phyloP scores from a whole-genome alignment of 30 jellyfish, hydroid and myxozoan genomes.

The Mastigias papua region DNA sequence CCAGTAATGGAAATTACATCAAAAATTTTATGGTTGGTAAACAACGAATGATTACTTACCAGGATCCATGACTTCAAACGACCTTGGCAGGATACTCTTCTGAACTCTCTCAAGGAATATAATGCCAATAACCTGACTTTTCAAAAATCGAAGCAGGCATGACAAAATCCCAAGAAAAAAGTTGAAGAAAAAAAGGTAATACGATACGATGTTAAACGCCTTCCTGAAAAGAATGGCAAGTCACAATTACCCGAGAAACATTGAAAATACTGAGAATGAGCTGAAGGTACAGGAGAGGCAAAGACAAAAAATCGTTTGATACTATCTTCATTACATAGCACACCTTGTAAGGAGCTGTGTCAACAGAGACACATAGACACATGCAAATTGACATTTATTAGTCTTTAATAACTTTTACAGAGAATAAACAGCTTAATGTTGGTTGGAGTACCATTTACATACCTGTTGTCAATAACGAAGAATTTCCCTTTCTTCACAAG shows the following conservation, averaged over 20 bases:
- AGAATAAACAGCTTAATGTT: neutral
- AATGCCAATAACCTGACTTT: conserved; percentile 73
- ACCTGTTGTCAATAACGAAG: conserved; percentile 20
- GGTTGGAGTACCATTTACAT: neutral
- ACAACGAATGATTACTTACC: conserved; percentile 33
- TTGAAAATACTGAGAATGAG: neutral
- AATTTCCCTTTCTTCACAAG: neutral
- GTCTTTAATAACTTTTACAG: neutral
- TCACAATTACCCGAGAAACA: too few species aligned
- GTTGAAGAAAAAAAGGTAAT: conserved; percentile 84
- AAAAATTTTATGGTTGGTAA: too few species aligned
- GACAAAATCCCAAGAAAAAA: conserved; percentile 81
- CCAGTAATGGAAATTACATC: too few species aligned
- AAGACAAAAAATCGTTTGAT: neutral
- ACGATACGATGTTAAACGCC: conserved; percentile 79
- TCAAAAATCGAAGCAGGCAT: conserved; percentile 74
- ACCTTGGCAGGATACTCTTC: conserved; percentile 82
- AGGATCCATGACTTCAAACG: conserved; percentile 84
- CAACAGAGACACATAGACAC: neutral
- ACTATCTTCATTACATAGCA: too few species aligned
- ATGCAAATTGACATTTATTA: neutral
- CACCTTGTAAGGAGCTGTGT: too few species aligned
- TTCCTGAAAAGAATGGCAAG: conserved; percentile 58
- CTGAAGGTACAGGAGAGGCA: neutral
- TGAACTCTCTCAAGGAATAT: conserved; percentile 85